phyloP scores from a whole-genome alignment of 2,113 vertebrate species.

The Catagonus wagneri region DNA sequence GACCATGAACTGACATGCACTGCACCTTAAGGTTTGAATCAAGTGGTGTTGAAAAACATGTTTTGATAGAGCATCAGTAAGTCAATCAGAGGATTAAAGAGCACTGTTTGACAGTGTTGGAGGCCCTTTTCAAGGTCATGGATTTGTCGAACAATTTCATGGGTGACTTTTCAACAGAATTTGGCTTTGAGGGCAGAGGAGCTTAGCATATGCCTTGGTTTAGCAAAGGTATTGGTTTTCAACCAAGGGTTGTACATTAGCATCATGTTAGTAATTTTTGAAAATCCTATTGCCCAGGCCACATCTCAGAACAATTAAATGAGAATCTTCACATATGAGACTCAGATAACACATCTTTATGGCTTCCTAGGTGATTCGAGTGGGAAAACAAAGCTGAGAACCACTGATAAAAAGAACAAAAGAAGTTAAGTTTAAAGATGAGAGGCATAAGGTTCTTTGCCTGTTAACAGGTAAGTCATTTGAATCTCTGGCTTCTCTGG shows the following conservation, averaged over 20 bases:
- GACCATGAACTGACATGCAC: background rate
- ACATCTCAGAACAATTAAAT: background rate
- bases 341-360: background rate
- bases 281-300: background rate
- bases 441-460: background rate
- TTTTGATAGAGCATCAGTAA: background rate
- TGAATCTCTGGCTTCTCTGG: background rate
- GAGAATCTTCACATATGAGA: background rate
- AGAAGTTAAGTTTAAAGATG: background rate
- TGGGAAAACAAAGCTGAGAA: background rate
- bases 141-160: constrained; percentile 7
- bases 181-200: background rate
- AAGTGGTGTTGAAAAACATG: background rate
- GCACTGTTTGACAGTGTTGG: background rate
- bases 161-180: background rate
- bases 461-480: background rate
- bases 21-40: background rate
- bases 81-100: background rate
- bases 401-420: background rate
- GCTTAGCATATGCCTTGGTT: background rate
- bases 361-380: background rate
- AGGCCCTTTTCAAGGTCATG: background rate
- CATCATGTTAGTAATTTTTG: background rate
- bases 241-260: background rate
- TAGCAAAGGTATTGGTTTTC: background rate